Conservation (phyloP, 2,888 invertebrate genomes). For the Drosophila austrosaltans region DNA sequence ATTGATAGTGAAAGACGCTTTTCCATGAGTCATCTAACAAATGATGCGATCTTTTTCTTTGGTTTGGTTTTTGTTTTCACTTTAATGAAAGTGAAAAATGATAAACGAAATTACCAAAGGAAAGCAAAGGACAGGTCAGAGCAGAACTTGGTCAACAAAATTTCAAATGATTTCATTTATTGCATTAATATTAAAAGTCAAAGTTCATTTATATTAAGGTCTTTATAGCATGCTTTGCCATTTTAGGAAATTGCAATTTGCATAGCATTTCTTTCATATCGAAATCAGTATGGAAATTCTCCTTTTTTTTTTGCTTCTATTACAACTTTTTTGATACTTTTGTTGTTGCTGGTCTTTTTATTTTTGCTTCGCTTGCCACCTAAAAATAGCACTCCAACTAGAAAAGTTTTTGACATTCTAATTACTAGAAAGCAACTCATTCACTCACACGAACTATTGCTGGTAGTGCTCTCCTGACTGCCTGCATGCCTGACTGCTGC, state of each 20-base stretch:
- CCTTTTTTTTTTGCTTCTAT: not conserved
- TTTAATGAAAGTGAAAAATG: conserved; percentile 23
- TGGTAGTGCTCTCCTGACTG: not conserved
- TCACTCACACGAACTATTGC: conserved; percentile 19
- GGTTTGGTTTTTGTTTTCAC: conserved; percentile 55
- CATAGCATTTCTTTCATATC: not conserved
- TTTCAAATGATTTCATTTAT: no score
- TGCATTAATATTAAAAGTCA: not conserved
- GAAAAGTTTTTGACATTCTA: conserved; percentile 65
- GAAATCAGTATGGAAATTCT: conserved; percentile 4
- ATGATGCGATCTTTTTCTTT: conserved; percentile 50
- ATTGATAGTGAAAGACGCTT: conserved; percentile 51
- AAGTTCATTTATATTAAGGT: not conserved
- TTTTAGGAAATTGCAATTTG: conserved; percentile 9
- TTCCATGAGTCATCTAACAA: conserved; percentile 73
- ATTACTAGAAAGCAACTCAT: conserved; percentile 51
- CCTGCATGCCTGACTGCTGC: conserved; percentile 5
- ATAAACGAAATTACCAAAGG: conserved; percentile 10
- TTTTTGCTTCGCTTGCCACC: conserved; percentile 22
- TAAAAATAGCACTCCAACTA: conserved; percentile 44
- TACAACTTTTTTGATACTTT: not conserved
- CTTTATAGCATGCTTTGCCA: not conserved
- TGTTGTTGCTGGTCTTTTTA: not conserved
- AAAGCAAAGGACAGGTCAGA: not conserved
- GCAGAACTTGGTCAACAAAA: not conserved